phyloP scores from a whole-genome alignment of 2,888 invertebrate genomes.

The Apantesis nais region DNA sequence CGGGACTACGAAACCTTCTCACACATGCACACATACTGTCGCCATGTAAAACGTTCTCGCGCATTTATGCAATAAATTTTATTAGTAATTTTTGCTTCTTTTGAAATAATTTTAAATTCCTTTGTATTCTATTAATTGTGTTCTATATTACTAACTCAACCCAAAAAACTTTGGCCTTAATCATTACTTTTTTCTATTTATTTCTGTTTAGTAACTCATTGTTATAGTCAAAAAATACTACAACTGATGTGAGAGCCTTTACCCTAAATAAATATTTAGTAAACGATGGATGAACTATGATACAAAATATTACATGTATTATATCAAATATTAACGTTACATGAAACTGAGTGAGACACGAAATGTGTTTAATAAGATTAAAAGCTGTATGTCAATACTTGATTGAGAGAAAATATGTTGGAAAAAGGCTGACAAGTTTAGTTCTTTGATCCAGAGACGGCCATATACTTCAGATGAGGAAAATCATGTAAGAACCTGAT shows the following conservation, averaged over 20 bases:
- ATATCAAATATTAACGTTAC: no score
- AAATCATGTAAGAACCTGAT: no score
- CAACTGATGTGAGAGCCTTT: not conserved
- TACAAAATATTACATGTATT: not conserved
- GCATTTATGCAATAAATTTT: not conserved
- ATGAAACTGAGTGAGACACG: no score
- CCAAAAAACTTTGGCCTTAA: not conserved
- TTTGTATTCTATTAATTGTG: not conserved
- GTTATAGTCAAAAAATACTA: not conserved
- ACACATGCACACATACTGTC: no score
- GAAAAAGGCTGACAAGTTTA: no score
- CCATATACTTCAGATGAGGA: no score
- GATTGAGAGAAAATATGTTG: no score
- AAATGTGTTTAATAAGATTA: no score
- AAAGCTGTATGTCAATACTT: no score
- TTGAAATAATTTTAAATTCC: not conserved
- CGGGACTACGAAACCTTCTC: no score
- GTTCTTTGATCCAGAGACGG: no score
- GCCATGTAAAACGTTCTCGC: not conserved
- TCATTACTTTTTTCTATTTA: not conserved
- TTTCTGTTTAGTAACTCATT: not conserved
- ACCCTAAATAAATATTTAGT: not conserved
- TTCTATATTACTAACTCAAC: not conserved
- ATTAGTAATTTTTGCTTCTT: not conserved
- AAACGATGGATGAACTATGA: not conserved